These are phyloP conservation scores for Silurus lanzhouensis DNA, from an alignment of 2,797 vertebrate genomes.

Conservation along the genomic window DNA sequence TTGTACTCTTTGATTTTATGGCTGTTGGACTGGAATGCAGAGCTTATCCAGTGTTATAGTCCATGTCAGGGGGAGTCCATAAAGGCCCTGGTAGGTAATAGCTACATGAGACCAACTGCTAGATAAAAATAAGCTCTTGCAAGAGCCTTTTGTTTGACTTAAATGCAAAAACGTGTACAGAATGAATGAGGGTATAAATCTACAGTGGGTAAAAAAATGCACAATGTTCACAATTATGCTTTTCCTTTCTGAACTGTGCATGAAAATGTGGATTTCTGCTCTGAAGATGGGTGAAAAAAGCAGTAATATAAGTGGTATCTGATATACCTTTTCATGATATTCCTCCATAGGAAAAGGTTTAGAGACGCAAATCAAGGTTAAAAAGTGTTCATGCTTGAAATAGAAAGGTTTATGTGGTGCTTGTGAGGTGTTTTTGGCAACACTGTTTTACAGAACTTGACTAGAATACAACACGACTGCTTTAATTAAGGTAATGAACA, in stretches of 20 bases:
- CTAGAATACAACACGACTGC: neutral
- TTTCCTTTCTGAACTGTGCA: neutral
- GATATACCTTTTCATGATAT: neutral
- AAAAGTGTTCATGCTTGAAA: neutral
- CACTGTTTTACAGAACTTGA: neutral
- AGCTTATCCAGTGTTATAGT: neutral
- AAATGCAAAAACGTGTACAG: neutral
- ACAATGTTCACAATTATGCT: neutral
- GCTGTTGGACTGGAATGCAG: conserved; percentile 4
- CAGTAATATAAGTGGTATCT: neutral
- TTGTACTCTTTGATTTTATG: neutral
- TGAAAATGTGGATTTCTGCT: neutral
- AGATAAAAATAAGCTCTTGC: neutral
- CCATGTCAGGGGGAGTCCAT: neutral
- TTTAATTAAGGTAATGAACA: neutral
- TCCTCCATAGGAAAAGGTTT: neutral
- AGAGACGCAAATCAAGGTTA: neutral
- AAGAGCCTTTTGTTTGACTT: neutral
- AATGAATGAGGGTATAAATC: neutral
- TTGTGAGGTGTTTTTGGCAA: neutral
- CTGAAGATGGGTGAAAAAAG: neutral
- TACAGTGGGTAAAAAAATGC: neutral
- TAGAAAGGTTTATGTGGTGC: neutral
- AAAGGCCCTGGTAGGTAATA: neutral
- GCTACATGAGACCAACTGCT: neutral